phyloP scores from a whole-genome alignment of 1,140 invertebrate species.

The Grapholita molesta region DNA sequence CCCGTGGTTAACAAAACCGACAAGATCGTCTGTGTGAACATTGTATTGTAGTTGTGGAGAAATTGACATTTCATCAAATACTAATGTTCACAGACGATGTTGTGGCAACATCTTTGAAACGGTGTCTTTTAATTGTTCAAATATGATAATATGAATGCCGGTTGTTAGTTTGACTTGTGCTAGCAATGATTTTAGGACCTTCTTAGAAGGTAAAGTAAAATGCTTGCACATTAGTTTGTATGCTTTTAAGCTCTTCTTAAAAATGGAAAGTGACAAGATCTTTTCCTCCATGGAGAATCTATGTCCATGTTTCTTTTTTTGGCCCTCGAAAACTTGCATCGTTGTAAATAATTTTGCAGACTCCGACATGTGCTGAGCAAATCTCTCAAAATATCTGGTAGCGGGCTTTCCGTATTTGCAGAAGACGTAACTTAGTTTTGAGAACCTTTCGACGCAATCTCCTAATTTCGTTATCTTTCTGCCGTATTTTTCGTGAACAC shows the following conservation, averaged over 20 bases:
- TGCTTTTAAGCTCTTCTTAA: constrained; percentile 23
- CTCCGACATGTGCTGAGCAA: background rate
- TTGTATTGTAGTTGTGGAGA: constrained; percentile 23
- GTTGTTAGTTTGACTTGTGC: constrained; percentile 17
- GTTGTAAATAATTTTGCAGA: background rate
- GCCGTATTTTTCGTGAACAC: background rate
- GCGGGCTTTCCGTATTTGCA: background rate
- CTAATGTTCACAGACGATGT: constrained; percentile 25
- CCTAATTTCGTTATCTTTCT: background rate
- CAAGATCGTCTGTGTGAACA: constrained; percentile 5
- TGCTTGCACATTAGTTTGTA: constrained; percentile 11
- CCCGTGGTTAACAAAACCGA: background rate
- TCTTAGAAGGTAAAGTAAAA: constrained; percentile 29
- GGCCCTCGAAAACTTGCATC: background rate
- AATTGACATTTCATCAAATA: constrained; percentile 21
- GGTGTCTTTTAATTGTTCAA: constrained; percentile 26
- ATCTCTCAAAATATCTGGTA: background rate
- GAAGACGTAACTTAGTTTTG: background rate
- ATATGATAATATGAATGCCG: constrained; percentile 23
- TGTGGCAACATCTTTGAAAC: background rate
- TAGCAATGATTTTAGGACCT: constrained; percentile 23
- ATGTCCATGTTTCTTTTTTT: constrained; percentile 17
- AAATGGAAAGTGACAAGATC: constrained; percentile 18
- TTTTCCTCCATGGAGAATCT: constrained; percentile 20
- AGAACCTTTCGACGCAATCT: background rate